These are phyloP conservation scores for Sylvilagus bachmani DNA, from an alignment of 2,113 vertebrate species.

Conservation along the genomic window DNA sequence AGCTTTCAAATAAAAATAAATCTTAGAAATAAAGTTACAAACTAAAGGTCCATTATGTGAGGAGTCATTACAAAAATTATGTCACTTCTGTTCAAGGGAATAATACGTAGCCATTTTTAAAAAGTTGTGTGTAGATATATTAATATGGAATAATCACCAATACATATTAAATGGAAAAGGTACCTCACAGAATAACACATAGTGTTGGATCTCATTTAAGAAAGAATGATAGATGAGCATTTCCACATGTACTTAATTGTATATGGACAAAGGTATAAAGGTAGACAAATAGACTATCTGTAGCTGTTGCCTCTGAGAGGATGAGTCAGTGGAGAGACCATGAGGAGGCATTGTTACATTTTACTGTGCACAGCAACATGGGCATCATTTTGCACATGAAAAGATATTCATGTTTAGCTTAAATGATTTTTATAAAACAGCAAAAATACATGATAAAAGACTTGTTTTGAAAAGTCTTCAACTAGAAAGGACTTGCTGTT, in stretches of 20 bases:
- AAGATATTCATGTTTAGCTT: constrained; percentile 6
- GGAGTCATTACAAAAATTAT: constrained; percentile 4
- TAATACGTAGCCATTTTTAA: constrained; percentile 28
- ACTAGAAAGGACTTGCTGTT: constrained; percentile 30
- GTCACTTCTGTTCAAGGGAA: neutral
- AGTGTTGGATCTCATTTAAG: constrained; percentile 28
- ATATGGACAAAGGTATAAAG: constrained; percentile 7
- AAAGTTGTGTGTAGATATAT: neutral
- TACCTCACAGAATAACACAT: constrained; percentile 31
- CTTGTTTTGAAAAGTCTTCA: constrained; percentile 36
- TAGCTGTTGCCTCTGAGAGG: constrained; percentile 16
- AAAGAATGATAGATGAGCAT: neutral
- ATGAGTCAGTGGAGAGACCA: neutral
- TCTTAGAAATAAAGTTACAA: neutral
- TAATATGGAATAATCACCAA: constrained; percentile 6
- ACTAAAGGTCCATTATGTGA: constrained; percentile 15
- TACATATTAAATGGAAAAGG: constrained; percentile 38
- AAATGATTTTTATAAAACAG: constrained; percentile 43
- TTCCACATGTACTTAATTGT: constrained; percentile 11
- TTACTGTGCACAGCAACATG: constrained; percentile 13
- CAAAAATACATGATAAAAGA: neutral
- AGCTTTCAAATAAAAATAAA: no score
- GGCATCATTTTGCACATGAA: constrained; percentile 48
- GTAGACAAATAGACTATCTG: neutral
- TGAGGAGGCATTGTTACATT: constrained; percentile 27